Conservation (phyloP, 2,888 invertebrate species). For the Zelleria hepariella region DNA sequence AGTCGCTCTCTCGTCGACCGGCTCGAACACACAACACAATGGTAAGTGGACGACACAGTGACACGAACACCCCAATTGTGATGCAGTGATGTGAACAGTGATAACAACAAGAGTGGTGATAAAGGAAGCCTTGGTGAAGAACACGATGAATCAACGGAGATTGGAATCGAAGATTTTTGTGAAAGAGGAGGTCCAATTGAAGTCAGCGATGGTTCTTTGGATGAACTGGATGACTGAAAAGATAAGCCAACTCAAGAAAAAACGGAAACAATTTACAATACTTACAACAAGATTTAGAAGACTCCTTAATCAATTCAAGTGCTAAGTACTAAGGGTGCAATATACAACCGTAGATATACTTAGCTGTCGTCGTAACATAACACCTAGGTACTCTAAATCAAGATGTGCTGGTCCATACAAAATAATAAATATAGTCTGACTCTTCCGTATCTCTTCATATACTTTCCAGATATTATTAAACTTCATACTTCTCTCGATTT, state of each 20-base stretch:
- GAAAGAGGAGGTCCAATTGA: background rate
- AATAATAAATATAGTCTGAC: no score
- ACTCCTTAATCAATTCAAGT: no score
- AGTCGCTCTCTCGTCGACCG: conserved; percentile 63
- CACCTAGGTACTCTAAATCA: no score
- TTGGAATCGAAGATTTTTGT: background rate
- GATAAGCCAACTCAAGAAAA: background rate
- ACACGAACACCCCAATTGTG: conserved; percentile 4
- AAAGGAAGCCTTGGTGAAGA: background rate
- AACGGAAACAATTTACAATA: background rate
- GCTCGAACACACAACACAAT: conserved; percentile 61
- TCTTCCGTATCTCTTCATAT: no score
- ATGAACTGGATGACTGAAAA: background rate
- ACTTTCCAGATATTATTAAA: no score
- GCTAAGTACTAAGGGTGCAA: no score
- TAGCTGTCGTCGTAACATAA: no score
- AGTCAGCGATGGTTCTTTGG: background rate
- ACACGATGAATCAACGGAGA: background rate
- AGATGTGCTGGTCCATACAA: no score
- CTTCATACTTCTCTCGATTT: no score
- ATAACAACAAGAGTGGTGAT: conserved; percentile 3
- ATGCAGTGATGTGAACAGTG: conserved; percentile 20
- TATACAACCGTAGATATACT: no score
- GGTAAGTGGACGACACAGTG: conserved; percentile 43
- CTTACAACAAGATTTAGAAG: background rate